Evolutionary conservation across 2,113 vertebrate species (phyloP).

Genomic region (Apeltes quadracus): DNA sequence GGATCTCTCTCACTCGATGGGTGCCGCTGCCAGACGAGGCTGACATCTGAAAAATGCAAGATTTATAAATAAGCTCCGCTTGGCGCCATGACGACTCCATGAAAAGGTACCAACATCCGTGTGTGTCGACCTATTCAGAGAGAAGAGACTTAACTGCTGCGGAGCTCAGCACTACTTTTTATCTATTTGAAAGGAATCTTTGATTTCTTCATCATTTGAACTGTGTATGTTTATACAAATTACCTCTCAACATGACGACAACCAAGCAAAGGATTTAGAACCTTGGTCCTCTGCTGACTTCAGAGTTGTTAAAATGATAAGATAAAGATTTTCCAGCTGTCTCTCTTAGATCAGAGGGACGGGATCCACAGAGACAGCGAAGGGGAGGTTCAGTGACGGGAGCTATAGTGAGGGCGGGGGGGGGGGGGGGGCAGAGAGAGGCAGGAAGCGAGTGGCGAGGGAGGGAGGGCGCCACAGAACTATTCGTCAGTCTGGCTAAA

Average conservation of each 20-base stretch:
- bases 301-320: too few relatives aligned
- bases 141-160: not conserved
- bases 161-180: not conserved
- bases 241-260: not conserved
- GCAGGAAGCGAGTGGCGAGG: constrained; percentile 20
- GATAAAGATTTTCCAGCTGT: too few relatives aligned
- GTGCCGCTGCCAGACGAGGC: too few relatives aligned
- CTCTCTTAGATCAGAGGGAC: constrained; percentile 4
- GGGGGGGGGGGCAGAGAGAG: not conserved
- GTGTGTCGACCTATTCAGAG: not conserved
- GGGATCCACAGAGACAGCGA: not conserved
- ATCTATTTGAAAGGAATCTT: not conserved
- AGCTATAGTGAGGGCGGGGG: not conserved
- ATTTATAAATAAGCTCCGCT: not conserved
- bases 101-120: not conserved
- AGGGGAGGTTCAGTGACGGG: constrained; percentile 12
- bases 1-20: not conserved
- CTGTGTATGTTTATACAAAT: not conserved
- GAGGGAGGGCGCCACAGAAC: constrained; percentile 20
- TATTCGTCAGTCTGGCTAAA: constrained; percentile 73
- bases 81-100: not conserved
- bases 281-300: not conserved
- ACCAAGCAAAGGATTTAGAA: not conserved
- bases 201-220: not conserved
- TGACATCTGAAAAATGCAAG: not conserved